Percentiles rank a stretch among this genome's conserved stretches.
phyloP scores from a whole-genome alignment of 2,888 invertebrate species.

The Dryocosmus kuriphilus region DNA sequence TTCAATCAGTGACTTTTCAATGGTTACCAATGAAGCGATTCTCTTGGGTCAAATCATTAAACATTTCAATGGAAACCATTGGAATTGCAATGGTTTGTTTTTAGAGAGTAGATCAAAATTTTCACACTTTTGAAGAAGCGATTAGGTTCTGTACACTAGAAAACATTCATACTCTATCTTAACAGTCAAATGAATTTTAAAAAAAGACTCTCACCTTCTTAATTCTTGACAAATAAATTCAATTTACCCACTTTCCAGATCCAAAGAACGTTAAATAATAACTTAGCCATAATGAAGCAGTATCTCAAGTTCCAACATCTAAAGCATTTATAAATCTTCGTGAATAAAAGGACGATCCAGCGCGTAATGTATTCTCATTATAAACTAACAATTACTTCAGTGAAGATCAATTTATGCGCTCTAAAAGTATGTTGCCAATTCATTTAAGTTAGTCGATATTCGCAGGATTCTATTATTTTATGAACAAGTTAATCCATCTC shows the following conservation, averaged over 20 bases:
- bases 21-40: too few species aligned
- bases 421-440: background rate
- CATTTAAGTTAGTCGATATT: background rate
- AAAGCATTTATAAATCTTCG: conserved; percentile 14
- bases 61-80: too few species aligned
- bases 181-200: background rate
- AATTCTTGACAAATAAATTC: conserved; percentile 24
- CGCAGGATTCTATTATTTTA: conserved; percentile 14
- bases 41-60: too few species aligned
- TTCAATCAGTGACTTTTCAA: too few species aligned
- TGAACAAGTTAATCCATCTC: conserved; percentile 50
- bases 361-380: conserved; percentile 15
- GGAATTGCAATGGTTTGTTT: too few species aligned
- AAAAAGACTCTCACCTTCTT: background rate
- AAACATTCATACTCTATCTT: too few species aligned
- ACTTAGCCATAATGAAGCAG: conserved; percentile 15
- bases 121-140: too few species aligned
- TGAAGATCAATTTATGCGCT: conserved; percentile 16
- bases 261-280: conserved; percentile 11
- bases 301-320: conserved; percentile 15
- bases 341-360: conserved; percentile 24
- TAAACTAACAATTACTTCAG: conserved; percentile 14
- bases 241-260: conserved; percentile 12
- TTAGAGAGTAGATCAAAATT: too few species aligned
- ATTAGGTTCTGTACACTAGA: too few species aligned